phyloP scores from a whole-genome alignment of 2,113 vertebrate genomes.

The Gallinago media region DNA sequence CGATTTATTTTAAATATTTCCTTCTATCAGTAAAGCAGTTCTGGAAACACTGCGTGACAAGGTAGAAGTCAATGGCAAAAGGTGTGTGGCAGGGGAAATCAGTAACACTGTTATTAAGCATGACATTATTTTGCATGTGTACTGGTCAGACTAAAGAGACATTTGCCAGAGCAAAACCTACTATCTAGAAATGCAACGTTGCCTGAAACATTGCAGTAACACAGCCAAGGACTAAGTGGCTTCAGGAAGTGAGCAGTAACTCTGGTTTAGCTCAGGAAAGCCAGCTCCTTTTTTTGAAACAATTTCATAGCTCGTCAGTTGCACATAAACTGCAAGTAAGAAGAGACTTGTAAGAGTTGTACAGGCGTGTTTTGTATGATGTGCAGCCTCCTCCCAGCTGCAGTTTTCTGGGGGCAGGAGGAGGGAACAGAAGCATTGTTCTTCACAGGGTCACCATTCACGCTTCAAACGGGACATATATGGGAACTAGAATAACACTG shows the following conservation, averaged over 20 bases:
- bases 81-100: neutral
- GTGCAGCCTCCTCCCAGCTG: neutral
- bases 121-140: neutral
- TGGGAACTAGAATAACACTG: neutral
- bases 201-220: neutral
- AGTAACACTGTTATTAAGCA: neutral
- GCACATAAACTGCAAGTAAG: neutral
- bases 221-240: neutral
- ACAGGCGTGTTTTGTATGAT: neutral
- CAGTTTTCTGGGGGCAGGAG: neutral
- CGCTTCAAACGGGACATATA: neutral
- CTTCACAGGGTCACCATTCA: neutral
- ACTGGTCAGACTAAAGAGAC: neutral
- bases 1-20: neutral
- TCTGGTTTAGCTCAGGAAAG: slow-evolving; percentile 4
- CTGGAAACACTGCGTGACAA: neutral
- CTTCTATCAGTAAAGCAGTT: neutral
- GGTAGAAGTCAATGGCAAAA: neutral
- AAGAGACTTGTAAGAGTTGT: neutral
- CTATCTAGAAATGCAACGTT: neutral
- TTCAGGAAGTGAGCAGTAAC: neutral
- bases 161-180: neutral
- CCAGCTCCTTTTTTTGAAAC: neutral
- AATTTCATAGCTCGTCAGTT: neutral
- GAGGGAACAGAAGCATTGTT: neutral